Evolutionary conservation across 2,113 vertebrate species (phyloP), one percentile per base, ranked within the genome.

Genomic region (Prietella phreatophila): DNA sequence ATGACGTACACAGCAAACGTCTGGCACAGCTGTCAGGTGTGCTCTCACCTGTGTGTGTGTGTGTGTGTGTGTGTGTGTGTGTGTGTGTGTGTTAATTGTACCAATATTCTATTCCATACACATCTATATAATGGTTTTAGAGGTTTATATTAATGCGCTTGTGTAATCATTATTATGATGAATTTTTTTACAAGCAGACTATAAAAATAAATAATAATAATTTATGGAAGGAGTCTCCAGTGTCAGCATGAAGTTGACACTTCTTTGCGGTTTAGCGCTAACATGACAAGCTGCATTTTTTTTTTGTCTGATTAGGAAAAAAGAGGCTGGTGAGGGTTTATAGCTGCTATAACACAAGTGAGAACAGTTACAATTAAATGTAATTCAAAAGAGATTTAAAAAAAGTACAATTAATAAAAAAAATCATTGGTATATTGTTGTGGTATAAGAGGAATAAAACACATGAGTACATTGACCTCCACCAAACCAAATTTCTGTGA

Each of bases 1-100:
- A 73, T 14, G 47, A 58, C 7, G 15, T 56, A 79, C 56, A 63
- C 73, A 20, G 56, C 73, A 75, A 42, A 76, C n/a, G 81, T 50
- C 67, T 73, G 33, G 25, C 65, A 73, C 86, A 82, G 27, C 80
- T 87, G 86, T 61, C 86, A 87, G 86, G 86, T 87, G 81, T 76
- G 13, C 33, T 25, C 58, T 82, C 85, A 78, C 60, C 58, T n/a
- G 75, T 56, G 30, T 79, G 61, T 71, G 83, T 85, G 75, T 69
- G 73, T 83, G 80, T 75, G 53, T 83, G 86, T 71, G 83, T 85
- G 75, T 69, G 73, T 83, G 80, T 75, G 53, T 83, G 86, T 76
- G 55, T 86, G 71, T 82, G 53, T 65, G 71, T 63, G 71, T 61
- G 7, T 8, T 47, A 47, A 47, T 47, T 5, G 5, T 47, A 0